These are phyloP conservation scores for Cyprinus carpio DNA, from an alignment of 2,113 vertebrate genomes.

Conservation along the genomic window DNA sequence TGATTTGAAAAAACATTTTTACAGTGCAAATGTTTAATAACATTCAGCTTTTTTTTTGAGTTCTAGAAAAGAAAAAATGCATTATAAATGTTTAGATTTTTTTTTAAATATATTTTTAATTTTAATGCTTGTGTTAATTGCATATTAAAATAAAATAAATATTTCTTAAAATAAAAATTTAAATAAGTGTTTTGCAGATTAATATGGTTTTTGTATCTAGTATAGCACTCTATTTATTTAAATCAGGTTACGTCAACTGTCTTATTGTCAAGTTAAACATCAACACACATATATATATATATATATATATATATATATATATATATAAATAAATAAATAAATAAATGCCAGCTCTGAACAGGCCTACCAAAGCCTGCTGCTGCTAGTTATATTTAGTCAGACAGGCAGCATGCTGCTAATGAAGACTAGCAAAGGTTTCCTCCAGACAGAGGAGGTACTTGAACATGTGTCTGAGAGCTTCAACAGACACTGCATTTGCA, in stretches of 20 bases:
- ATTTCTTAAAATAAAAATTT: not conserved
- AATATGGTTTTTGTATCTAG: not conserved
- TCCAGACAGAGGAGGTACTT: constrained; percentile 33
- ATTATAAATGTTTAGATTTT: not conserved
- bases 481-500: constrained; percentile 16
- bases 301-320: too few relatives aligned
- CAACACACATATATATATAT: too few relatives aligned
- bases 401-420: constrained; percentile 73
- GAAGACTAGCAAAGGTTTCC: constrained; percentile 55
- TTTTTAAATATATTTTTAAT: not conserved
- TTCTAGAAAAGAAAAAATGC: too few relatives aligned
- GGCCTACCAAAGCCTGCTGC: constrained; percentile 15
- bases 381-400: constrained; percentile 75
- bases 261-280: too few relatives aligned
- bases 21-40: not conserved
- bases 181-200: not conserved
- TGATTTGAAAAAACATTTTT: not conserved
- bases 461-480: constrained; percentile 2
- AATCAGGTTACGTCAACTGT: too few relatives aligned
- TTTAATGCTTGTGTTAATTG: not conserved
- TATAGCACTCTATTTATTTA: too few relatives aligned
- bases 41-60: not conserved
- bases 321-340: too few relatives aligned
- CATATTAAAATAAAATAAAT: not conserved
- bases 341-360: not conserved